Evolutionary conservation across 1,140 invertebrate species (phyloP), one percentile per base, ranked within the genome.

Genomic region (Anoplophora glabripennis): DNA sequence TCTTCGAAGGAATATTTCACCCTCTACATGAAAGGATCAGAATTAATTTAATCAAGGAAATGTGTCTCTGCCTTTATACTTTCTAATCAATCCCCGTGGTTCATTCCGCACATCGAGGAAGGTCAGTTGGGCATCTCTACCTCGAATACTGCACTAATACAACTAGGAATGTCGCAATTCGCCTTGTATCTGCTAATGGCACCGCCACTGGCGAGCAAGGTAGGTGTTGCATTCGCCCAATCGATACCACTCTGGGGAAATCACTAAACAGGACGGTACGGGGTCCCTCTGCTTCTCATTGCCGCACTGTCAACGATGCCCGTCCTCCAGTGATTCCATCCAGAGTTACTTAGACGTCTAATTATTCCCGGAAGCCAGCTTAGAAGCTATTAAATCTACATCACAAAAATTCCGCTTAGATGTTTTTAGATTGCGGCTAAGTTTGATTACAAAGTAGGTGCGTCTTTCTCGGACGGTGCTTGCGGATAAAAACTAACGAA

Each of bases 181-280:
- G 21, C 21, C 21, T 28, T 28, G 21, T 28, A 28, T 28, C 5
- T 28, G 21, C 21, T 28, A 28, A 28, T 28, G 5, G 21, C 21
- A 28, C 54, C 63, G 57, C 59, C 61, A 60, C 58, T 61, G 60
- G 40, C 42, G 53, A 60, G 51, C 54, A 63, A 65, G 64, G 63
- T 68, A 68, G 66, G 63, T 68, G 66, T 66, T 68, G 64, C 61
- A 63, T 68, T 63, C 63, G 3, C 64, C 63, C 68, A 70, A 70
- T 70, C 68, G 66, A 70, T 70, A 66, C 62, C 61, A 70, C 68
- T 68, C 68, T 70, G 64, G 68, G 68, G 68, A 70, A 70, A 70
- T 70, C 68, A 70, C 66, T 64, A 70, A 70, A 70, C 64, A 66
- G 66, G 61, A 62, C 64, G 59, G n/a, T 53, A 33, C 44, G 21